Evolutionary conservation across 2,888 invertebrate genomes (phyloP), one percentile per base, ranked within the genome.

Genomic region (Tribolium freemani): DNA sequence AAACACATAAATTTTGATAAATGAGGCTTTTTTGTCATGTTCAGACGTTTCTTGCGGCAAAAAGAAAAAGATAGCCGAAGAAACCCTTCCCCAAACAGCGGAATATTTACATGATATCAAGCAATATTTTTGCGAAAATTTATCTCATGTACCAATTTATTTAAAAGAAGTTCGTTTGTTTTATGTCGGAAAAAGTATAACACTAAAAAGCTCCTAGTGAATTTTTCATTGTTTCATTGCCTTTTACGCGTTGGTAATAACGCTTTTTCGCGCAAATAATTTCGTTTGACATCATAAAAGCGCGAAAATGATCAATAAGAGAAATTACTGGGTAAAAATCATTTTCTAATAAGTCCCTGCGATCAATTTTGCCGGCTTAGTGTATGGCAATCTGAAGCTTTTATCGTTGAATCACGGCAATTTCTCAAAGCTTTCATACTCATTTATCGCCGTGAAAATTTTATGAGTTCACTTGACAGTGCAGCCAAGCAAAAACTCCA

Each of bases 341-440:
- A 13, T 16, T 57, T 44, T 57, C 1, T 16, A 57, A 44, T 45
- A 38, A 57, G 44, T 44, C 57, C 20, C 38, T 16, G 44, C 44
- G 13, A 44, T 57, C 57, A 44, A 16, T 44, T 57, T 13, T 44
- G 57, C n/a, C 26, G 8, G 10, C 21, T 13, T 56, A 5, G 10
- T 31, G 56, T 56, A 56, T 20, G 21, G 26, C 56, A 56, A 56
- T 56, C 31, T 56, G 31, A 30, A 10, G 56, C 38, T 61, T 61
- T 61, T 61, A 61, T 61, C 48, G 61, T 61, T 20, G 30, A 61
- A 61, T 61, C 46, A 20, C 46, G 48, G 61, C 48, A 61, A 61
- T 61, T 61, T 61, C 13, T 61, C 61, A 61, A 21, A 46, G 61
- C 26, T 48, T 48, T 21, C 48, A 48, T 48, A 61, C 48, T 58